These are phyloP conservation scores for Drosophila paracracens DNA, from an alignment of 2,888 invertebrate species.

Conservation along the genomic window DNA sequence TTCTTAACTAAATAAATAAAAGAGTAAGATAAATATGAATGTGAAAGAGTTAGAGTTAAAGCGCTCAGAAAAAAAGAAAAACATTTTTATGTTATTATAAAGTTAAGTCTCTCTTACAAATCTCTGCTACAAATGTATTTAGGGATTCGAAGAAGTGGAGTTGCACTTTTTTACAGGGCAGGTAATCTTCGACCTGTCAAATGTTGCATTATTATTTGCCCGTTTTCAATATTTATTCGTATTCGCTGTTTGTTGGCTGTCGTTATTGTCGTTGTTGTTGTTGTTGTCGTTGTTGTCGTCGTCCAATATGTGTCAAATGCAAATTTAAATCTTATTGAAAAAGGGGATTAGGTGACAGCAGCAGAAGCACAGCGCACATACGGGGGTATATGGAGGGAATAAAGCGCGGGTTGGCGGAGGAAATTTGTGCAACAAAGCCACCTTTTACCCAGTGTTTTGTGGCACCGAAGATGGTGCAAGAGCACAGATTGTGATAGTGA, in stretches of 20 bases:
- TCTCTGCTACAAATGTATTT: background rate
- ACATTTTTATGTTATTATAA: background rate
- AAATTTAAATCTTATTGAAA: conserved; percentile 82
- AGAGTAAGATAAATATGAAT: background rate
- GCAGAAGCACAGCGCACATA: conserved; percentile 53
- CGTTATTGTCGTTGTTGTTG: conserved; percentile 6
- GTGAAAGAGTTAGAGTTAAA: background rate
- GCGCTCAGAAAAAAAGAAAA: background rate
- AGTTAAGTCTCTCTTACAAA: background rate
- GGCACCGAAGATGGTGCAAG: conserved; percentile 31
- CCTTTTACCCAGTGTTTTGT: conserved; percentile 52
- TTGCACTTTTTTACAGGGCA: conserved; percentile 42
- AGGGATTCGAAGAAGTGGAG: background rate
- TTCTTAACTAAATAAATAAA: background rate
- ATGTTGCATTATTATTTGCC: conserved; percentile 57
- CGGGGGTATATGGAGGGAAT: background rate
- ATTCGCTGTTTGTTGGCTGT: conserved; percentile 47
- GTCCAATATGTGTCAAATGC: conserved; percentile 82
- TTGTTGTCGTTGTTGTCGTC: conserved; percentile 61
- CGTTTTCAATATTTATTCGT: conserved; percentile 51
- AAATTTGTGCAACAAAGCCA: conserved; percentile 45
- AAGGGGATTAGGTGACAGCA: conserved; percentile 81
- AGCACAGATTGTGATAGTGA: background rate
- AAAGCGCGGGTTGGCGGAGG: background rate
- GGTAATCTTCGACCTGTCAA: conserved; percentile 60